These are phyloP conservation scores for Grammomys surdaster DNA, from an alignment of 2,113 vertebrate species.

Conservation along the genomic window DNA sequence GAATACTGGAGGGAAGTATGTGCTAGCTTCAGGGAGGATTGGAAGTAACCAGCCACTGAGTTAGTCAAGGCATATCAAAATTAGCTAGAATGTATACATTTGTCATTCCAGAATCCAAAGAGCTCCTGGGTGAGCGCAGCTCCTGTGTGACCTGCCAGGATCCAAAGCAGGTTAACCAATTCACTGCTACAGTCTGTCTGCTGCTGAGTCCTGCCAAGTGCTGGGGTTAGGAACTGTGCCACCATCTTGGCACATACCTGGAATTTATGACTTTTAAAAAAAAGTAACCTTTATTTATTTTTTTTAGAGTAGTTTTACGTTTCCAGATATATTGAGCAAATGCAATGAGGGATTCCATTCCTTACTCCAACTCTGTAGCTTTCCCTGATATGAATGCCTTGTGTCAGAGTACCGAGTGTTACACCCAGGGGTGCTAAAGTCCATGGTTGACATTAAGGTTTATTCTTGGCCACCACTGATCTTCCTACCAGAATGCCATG, in stretches of 20 bases:
- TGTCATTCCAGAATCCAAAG: too few relatives aligned
- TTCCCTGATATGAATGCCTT: background rate
- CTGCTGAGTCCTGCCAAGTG: background rate
- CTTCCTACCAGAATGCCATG: background rate
- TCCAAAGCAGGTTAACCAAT: too few relatives aligned
- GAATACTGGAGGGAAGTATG: too few relatives aligned
- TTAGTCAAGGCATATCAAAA: too few relatives aligned
- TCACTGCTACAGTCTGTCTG: background rate
- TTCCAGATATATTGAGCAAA: constrained; percentile 23
- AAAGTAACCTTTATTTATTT: background rate
- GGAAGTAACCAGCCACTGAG: too few relatives aligned
- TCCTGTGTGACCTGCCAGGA: too few relatives aligned
- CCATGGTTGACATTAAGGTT: background rate
- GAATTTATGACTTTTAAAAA: background rate
- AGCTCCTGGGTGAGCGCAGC: too few relatives aligned
- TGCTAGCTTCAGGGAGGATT: too few relatives aligned
- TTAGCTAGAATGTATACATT: too few relatives aligned
- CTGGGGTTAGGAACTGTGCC: background rate
- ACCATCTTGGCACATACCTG: background rate
- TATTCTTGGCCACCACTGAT: background rate
- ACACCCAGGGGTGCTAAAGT: background rate
- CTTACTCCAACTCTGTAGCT: background rate
- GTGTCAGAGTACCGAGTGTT: background rate
- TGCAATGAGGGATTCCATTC: background rate
- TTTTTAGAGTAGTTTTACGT: constrained; percentile 51